Percentiles rank a stretch among this genome's conserved stretches.
Evolutionary conservation across 2,113 vertebrate genomes (phyloP).

Genomic region (Pelecanus crispus): DNA sequence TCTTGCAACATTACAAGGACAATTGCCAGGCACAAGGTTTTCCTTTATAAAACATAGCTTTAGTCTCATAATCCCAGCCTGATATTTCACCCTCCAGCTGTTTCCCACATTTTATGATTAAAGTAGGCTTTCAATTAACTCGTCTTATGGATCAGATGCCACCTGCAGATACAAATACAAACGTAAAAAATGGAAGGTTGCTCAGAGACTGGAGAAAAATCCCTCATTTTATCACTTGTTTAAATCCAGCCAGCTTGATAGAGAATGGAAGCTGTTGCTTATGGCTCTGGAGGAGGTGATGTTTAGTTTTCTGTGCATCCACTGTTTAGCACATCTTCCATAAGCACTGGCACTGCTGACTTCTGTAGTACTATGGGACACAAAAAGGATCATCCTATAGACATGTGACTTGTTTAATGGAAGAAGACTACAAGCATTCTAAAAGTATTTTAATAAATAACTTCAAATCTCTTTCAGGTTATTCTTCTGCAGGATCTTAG

Average conservation of each 20-base stretch:
- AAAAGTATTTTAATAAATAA: neutral
- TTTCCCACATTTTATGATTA: slow-evolving; percentile 38
- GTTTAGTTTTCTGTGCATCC: neutral
- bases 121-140: slow-evolving; percentile 34
- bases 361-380: neutral
- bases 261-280: neutral
- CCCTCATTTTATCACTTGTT: neutral
- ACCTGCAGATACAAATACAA: slow-evolving; percentile 9
- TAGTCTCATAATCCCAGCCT: slow-evolving; percentile 5
- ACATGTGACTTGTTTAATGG: neutral
- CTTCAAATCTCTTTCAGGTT: neutral
- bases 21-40: slow-evolving; percentile 31
- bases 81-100: slow-evolving; percentile 35
- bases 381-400: neutral
- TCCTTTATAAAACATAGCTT: slow-evolving; percentile 16
- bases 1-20: slow-evolving; percentile 21
- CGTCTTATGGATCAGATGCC: slow-evolving; percentile 2
- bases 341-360: neutral
- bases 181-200: neutral
- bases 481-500: neutral
- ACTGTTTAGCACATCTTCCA: neutral
- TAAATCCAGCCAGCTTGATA: neutral
- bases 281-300: neutral
- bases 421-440: neutral
- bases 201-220: neutral